These are phyloP conservation scores for Pogonophryne albipinna DNA, from an alignment of 2,797 vertebrate genomes.

Conservation along the genomic window DNA sequence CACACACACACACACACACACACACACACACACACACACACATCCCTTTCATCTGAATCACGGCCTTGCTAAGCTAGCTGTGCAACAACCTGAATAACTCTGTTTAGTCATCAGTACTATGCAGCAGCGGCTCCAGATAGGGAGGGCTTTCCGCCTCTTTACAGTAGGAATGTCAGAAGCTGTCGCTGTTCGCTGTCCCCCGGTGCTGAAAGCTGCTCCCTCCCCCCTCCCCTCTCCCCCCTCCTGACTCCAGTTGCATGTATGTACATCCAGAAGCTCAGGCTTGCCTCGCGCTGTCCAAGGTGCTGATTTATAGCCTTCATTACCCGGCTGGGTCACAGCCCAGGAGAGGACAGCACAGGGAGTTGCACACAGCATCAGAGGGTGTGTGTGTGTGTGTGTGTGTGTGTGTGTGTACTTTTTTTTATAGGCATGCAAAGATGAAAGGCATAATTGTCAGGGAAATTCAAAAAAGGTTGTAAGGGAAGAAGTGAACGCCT, in stretches of 20 bases:
- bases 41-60: slow-evolving; percentile 58
- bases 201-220: slow-evolving; percentile 46
- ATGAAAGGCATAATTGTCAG: slow-evolving; percentile 46
- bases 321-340: slow-evolving; percentile 76
- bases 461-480: slow-evolving; percentile 19
- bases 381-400: slow-evolving; percentile 1
- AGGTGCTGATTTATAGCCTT: slow-evolving; percentile 83
- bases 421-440: slow-evolving; percentile 28
- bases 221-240: slow-evolving; percentile 16
- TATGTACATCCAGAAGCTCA: slow-evolving; percentile 23
- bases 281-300: slow-evolving; percentile 72
- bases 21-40: background rate
- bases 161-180: slow-evolving; percentile 64
- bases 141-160: slow-evolving; percentile 44
- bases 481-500: slow-evolving; percentile 27
- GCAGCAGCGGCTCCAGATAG: slow-evolving; percentile 52
- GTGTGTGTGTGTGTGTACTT: slow-evolving; percentile 3
- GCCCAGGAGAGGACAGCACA: slow-evolving; percentile 49
- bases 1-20: slow-evolving; percentile 23
- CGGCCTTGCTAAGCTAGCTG: slow-evolving; percentile 58
- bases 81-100: slow-evolving; percentile 73
- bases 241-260: slow-evolving; percentile 23
- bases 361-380: slow-evolving; percentile 35
- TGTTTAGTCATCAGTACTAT: slow-evolving; percentile 76
- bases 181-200: slow-evolving; percentile 60